Evolutionary conservation across 2,797 vertebrate species (phyloP).

Genomic region (Pachyuromys duprasi): DNA sequence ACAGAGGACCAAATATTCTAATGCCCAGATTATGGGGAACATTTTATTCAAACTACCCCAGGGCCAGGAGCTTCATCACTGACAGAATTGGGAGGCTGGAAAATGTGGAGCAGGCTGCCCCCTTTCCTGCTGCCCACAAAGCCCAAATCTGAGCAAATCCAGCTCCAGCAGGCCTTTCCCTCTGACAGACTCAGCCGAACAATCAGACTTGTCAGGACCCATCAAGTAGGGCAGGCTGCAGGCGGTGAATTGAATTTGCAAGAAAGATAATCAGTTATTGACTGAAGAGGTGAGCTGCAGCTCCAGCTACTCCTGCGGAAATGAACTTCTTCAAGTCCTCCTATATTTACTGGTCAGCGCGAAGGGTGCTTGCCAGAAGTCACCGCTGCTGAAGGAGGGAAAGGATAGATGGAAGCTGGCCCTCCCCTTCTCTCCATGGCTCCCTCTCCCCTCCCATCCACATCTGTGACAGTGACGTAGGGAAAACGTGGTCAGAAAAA

Average conservation of each 20-base stretch:
- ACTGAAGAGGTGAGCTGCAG: not conserved
- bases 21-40: not conserved
- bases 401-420: not conserved
- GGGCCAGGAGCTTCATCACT: not conserved
- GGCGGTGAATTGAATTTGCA: constrained; percentile 69
- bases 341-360: not conserved
- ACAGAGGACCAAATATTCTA: not conserved
- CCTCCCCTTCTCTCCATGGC: no score
- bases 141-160: not conserved
- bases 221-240: constrained; percentile 18
- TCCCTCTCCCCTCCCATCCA: not conserved
- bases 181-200: not conserved
- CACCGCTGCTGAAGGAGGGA: no score
- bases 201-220: constrained; percentile 20
- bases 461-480: rapidly evolving
- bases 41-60: not conserved
- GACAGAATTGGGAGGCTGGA: not conserved
- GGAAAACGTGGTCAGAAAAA: not conserved
- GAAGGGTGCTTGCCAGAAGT: not conserved
- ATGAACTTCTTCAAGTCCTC: constrained; percentile 51
- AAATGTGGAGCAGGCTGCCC: rapidly evolving
- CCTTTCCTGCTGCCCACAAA: rapidly evolving
- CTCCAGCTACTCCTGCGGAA: constrained; percentile 41
- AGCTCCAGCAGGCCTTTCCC: not conserved
- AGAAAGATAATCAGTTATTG: constrained; percentile 78